phyloP scores from a whole-genome alignment of 2,888 invertebrate genomes.

The Nemotelus pantherinus region DNA sequence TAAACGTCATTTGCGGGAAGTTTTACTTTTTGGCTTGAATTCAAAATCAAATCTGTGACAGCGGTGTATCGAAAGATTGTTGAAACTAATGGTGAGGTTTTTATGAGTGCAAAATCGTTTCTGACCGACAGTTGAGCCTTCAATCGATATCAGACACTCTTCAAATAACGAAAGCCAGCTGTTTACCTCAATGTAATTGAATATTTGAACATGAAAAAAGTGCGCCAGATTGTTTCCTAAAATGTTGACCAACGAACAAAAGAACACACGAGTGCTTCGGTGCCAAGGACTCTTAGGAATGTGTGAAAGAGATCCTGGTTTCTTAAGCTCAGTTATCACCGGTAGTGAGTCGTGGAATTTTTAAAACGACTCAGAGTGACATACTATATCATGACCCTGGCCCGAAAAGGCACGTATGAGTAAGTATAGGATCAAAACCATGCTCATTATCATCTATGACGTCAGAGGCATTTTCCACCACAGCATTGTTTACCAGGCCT shows the following conservation, averaged over 20 bases:
- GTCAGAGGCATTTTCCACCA: too few relatives aligned
- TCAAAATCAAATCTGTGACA: too few relatives aligned
- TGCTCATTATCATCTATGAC: background rate
- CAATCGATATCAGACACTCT: background rate
- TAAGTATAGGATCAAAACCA: background rate
- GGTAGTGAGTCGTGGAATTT: background rate
- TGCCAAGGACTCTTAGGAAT: background rate
- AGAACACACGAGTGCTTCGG: background rate
- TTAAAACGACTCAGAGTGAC: background rate
- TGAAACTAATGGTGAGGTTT: too few relatives aligned
- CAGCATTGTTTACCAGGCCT: too few relatives aligned
- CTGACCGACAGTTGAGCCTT: background rate
- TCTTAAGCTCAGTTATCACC: background rate
- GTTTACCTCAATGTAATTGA: background rate
- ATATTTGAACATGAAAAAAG: background rate
- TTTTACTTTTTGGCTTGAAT: too few relatives aligned
- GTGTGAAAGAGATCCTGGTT: background rate
- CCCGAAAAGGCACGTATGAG: background rate
- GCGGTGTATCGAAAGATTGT: too few relatives aligned
- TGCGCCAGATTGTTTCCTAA: background rate
- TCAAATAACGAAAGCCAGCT: background rate
- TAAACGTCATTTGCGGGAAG: too few relatives aligned
- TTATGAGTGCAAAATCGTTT: background rate
- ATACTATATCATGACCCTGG: background rate
- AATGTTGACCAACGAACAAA: background rate